Percentiles rank a stretch among this genome's conserved stretches.
phyloP scores from a whole-genome alignment of 2,888 invertebrate species.

The Isoperla grammatica region DNA sequence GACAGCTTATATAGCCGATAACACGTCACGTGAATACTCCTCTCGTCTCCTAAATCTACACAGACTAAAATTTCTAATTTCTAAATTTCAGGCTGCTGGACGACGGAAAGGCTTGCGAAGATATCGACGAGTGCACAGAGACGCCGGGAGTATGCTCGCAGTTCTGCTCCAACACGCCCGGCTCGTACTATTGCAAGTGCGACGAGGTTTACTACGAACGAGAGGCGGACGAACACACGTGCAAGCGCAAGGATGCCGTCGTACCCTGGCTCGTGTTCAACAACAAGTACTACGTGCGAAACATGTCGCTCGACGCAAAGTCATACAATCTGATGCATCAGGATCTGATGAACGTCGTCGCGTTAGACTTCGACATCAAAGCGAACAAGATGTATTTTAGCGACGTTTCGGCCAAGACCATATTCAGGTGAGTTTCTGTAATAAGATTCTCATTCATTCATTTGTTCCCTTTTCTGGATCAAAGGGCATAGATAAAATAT shows the following conservation, averaged over 20 bases:
- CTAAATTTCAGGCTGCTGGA: slow-evolving; percentile 67
- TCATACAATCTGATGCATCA: slow-evolving; percentile 84
- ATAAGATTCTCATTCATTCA: no score
- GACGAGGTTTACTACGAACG: slow-evolving; percentile 86
- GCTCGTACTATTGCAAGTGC: slow-evolving; percentile 94
- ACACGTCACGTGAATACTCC: no score
- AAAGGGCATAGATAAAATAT: no score
- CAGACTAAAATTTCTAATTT: no score
- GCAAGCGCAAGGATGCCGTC: slow-evolving; percentile 78
- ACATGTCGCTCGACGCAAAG: slow-evolving; percentile 86
- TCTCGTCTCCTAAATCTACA: no score
- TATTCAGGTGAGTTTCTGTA: slow-evolving; percentile 61
- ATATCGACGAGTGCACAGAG: slow-evolving; percentile 86
- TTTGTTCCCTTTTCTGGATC: no score
- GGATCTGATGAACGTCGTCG: slow-evolving; percentile 94
- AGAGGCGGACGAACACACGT: slow-evolving; percentile 78
- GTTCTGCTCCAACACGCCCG: slow-evolving; percentile 91
- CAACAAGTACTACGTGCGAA: slow-evolving; percentile 95
- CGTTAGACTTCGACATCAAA: slow-evolving; percentile 85
- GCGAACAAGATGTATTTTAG: slow-evolving; percentile 90
- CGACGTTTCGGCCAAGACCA: slow-evolving; percentile 93
- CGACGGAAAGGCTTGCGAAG: slow-evolving; percentile 88
- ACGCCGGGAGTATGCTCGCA: slow-evolving; percentile 90
- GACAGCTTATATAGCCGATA: no score
- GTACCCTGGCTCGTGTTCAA: slow-evolving; percentile 89